Base-by-base conservation (phyloP, 2,888 invertebrate species). In the Ypsolopha sequella region DNA sequence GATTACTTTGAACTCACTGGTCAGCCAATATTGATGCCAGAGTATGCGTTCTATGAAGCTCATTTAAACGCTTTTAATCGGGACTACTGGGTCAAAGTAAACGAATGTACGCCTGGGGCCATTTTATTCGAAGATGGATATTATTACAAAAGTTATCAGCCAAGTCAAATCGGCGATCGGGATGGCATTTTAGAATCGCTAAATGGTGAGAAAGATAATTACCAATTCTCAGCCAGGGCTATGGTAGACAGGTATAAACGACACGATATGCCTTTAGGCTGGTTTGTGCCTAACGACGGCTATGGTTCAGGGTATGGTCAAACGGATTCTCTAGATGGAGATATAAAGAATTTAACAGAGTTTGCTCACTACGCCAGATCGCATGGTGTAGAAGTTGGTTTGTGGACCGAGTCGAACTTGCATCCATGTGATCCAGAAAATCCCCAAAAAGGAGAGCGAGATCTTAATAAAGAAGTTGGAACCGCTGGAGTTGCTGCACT, bases 271-370 rank as follows among this genome's bases (percentile, higher is more conserved):
- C 85, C 85, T 0, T 57, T 86, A 9, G 85, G 84, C 36, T 85
- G 82, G 82, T 84, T 86, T 55, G 57, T 84, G 52, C 85, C 85
- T 1, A 86, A 86, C 54, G 85, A 86, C 56, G 85, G 85, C 2
- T 86, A 86, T 53, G 85, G 84, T 7, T 78, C 68, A 11, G 85
- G 85, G 0, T 86, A 86, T 54, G 85, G 85, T 0, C 85, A 86
- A 70, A 76, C 80, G 2, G 72, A 78, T 53, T 66, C 77, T 14
- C 62, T 86, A 51, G 69, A 73, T 13, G 85, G 84, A 4, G 85
- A 86, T 53, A 72, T 86, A 43, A 60, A 76, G 52, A 86, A 86
- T 58, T 64, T 86, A 39, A 75, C 68, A 57, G 56, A 70, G 45
- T 86, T 86, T 53, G 70, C 66, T 0, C 62, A 73, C 24, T 84